Evolutionary conservation across 2,113 vertebrate species (phyloP), one percentile per base, ranked within the genome.

Genomic region (Beaufortia kweichowensis): DNA sequence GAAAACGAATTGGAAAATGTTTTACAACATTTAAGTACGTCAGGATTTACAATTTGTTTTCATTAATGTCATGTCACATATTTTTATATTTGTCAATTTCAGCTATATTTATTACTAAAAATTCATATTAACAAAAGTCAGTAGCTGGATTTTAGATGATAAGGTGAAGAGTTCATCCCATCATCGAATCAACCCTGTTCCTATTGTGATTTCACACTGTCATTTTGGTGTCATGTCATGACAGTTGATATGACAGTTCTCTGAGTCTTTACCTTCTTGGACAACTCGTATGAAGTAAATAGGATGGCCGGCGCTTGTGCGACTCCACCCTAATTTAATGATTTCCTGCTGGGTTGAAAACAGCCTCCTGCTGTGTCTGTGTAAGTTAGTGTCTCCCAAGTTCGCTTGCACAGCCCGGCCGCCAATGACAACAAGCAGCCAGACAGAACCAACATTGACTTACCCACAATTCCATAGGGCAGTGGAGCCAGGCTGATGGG

Each of bases 401-500:
- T 83, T 83, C 71, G 50, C 82, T 79, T 50, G 72, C 77, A 74
- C 76, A 67, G 71, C 59, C 72, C 4, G 53, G 63, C 72, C 53
- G 84, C 90, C 89, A 89, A 88, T 8, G 74, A 86, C 86, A 89
- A 89, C 88, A 89, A 41, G 29, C 23, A 1, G 66, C 84, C 86
- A 88, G 84, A 90, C 89, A 89, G 89, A 84, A 81, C 84, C 72
- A 72, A 84, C 85, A 90, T 85, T 89, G 84, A 89, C 82, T 80
- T 84, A 81, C 63, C 78, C 77, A 81, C 67, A n/a, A 81, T 84
- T 79, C 71, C 60, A 9, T n/a, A 14, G 81, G 64, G 72, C 67
- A 28, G 78, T 53, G 57, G 65, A 77, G 60, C 3, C 84, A 23
- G 23, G 9, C 39, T 35, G 48, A 82, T 81, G 81, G 68, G 55